phyloP scores from a whole-genome alignment of 1,140 invertebrate genomes.

The Philaenus spumarius region DNA sequence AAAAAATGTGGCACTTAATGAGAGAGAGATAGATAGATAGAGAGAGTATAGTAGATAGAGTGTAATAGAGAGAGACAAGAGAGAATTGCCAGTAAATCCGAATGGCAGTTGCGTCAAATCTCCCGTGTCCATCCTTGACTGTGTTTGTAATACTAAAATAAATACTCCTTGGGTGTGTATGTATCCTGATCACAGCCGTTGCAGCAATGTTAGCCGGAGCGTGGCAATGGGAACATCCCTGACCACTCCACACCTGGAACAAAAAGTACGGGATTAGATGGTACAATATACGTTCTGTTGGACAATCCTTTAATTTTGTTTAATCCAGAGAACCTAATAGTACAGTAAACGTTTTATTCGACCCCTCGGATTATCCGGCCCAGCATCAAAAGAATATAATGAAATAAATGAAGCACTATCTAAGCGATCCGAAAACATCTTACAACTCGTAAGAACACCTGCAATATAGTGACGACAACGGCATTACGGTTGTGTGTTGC shows the following conservation, averaged over 20 bases:
- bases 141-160: slow-evolving; percentile 18
- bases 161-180: slow-evolving; percentile 79
- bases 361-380: too few relatives aligned
- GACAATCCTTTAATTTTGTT: too few relatives aligned
- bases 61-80: slow-evolving; percentile 2
- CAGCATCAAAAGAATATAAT: too few relatives aligned
- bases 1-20: slow-evolving; percentile 32
- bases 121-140: slow-evolving; percentile 3
- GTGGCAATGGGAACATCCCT: neutral
- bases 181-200: slow-evolving; percentile 65
- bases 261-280: neutral
- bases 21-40: slow-evolving; percentile 25
- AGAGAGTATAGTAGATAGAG: slow-evolving; percentile 22
- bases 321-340: too few relatives aligned
- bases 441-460: too few relatives aligned
- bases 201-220: slow-evolving; percentile 15
- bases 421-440: too few relatives aligned
- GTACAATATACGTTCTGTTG: too few relatives aligned
- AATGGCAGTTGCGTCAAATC: slow-evolving; percentile 81
- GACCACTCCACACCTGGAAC: slow-evolving; percentile 13
- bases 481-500: too few relatives aligned
- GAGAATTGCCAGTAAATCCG: slow-evolving; percentile 54
- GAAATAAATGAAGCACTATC: too few relatives aligned
- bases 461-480: too few relatives aligned
- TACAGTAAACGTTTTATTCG: too few relatives aligned